Percentiles rank a stretch among this genome's conserved stretches.
Evolutionary conservation across 2,888 invertebrate species (phyloP).

Genomic region (Oxystoma pomonae): DNA sequence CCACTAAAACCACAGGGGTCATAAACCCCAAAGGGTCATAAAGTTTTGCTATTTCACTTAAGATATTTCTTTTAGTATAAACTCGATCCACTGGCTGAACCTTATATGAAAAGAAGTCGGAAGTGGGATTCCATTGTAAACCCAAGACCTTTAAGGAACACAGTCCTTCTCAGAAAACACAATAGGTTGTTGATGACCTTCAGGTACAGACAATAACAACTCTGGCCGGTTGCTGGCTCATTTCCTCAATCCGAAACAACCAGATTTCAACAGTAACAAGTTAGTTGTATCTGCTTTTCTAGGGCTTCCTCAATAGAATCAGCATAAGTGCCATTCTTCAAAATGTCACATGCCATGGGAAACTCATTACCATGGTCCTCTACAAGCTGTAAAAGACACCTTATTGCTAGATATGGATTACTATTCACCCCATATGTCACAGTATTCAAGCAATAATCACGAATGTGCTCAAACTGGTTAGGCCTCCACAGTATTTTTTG

Average conservation of each 20-base stretch:
- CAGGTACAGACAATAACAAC: background rate
- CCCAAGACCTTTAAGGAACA: background rate
- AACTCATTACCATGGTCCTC: background rate
- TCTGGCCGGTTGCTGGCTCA: slow-evolving; percentile 9
- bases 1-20: background rate
- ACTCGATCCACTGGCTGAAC: background rate
- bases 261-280: background rate
- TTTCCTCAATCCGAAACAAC: slow-evolving; percentile 7
- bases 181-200: background rate
- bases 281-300: slow-evolving; percentile 2
- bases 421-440: slow-evolving; percentile 10
- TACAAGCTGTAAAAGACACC: slow-evolving; percentile 2
- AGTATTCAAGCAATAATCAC: slow-evolving; percentile 8
- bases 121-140: background rate
- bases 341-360: slow-evolving; percentile 4
- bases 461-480: slow-evolving; percentile 4
- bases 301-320: background rate
- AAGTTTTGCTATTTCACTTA: background rate
- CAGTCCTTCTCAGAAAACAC: background rate
- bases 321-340: slow-evolving; percentile 1
- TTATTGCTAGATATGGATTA: slow-evolving; percentile 6
- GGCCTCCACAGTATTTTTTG: slow-evolving; percentile 13
- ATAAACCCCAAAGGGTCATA: background rate
- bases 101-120: background rate
- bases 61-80: background rate